Evolutionary conservation across 2,888 invertebrate species (phyloP).

Genomic region (Lampropteryx suffumata): DNA sequence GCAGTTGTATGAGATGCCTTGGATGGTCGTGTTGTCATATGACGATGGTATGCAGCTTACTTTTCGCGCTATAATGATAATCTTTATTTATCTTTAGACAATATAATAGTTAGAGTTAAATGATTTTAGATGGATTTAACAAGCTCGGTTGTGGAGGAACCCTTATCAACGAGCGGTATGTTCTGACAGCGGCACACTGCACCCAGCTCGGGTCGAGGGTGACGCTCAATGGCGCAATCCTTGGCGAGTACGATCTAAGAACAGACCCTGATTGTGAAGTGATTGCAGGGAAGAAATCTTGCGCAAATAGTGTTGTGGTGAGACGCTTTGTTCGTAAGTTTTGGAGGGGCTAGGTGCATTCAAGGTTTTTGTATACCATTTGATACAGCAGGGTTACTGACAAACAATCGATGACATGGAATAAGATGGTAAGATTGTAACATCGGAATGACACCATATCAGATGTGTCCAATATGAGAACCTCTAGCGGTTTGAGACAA

Average conservation of each 20-base stretch:
- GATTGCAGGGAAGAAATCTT: constrained; percentile 51
- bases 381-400: too few species aligned
- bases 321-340: background rate
- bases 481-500: background rate
- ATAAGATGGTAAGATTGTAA: too few species aligned
- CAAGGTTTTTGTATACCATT: too few species aligned
- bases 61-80: too few species aligned
- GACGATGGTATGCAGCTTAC: constrained; percentile 51
- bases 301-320: constrained; percentile 47
- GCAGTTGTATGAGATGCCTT: constrained; percentile 86
- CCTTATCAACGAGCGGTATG: constrained; percentile 77
- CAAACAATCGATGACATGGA: too few species aligned
- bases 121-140: constrained; percentile 52
- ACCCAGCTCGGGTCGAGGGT: constrained; percentile 74
- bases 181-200: constrained; percentile 85
- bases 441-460: too few species aligned
- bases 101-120: too few species aligned
- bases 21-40: constrained; percentile 89
- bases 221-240: constrained; percentile 72
- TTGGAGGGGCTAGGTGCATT: too few species aligned
- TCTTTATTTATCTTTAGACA: too few species aligned
- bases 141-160: constrained; percentile 78
- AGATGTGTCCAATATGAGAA: too few species aligned
- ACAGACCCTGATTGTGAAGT: constrained; percentile 70
- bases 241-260: constrained; percentile 84